Evolutionary conservation across 1,140 invertebrate species (phyloP), one percentile per base, ranked within the genome.

Genomic region (Tetramorium alpestre): DNA sequence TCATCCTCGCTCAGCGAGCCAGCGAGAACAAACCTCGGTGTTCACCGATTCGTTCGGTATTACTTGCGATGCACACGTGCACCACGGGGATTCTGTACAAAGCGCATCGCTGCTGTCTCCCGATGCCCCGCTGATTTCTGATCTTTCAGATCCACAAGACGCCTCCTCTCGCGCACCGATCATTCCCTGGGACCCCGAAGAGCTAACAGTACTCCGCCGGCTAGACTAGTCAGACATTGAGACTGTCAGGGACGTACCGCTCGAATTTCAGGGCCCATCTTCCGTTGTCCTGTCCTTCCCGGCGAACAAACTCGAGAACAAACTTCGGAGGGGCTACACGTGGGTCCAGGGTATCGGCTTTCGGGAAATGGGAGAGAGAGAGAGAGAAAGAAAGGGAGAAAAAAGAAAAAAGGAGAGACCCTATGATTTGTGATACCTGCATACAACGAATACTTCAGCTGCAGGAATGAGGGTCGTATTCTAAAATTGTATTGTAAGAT

Each of bases 201-300:
- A 78, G 64, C 73, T 92, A 92, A 92, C 91, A 89, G 91, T 92
- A 92, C 91, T 91, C 77, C 28, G n/a, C 49, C 86, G 86, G 75
- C 86, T 91, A 91, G 87, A 51, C 91, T 87, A 90, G 88, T 82
- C 88, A 78, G 88, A 91, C 86, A 73, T 91, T 91, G 78, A 90
- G 86, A 91, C 86, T 60, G 77, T 89, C 90, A 91, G 90, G 90
- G 77, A 89, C 86, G 90, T 89, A 89, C 56, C 76, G 87, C 86
- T 89, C 72, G 86, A 89, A 89, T 91, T 91, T 88, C 86, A 65
- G 89, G 49, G 76, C 86, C 86, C 80, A 87, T 51, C 73, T 78
- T 75, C 82, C 72, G 44, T 76, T 85, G 56, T 28, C 47, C 60
- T 10, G 47, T 11, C 75, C 82, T 78, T 65, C 22, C 7, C 7